Evolutionary conservation across 2,888 invertebrate genomes (phyloP), one percentile per base, ranked within the genome.

Genomic region (Drosophila quasianomalipes): DNA sequence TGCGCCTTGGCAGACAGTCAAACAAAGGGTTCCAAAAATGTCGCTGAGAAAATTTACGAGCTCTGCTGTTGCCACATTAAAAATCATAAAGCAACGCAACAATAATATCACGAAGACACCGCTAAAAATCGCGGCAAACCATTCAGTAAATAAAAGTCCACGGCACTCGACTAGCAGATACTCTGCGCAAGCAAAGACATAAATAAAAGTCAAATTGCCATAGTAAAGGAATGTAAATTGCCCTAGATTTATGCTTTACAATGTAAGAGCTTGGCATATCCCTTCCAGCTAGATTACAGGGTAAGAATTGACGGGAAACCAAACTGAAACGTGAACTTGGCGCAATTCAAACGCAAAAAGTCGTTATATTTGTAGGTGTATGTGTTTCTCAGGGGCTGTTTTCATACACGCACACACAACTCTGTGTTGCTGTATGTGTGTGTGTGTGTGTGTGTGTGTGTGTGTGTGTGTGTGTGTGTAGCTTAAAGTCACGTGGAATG

Each of bases 401-500:
- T 47, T 22, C 47, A 22, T 14, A 14, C 47, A 22, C 16, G 22
- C n/a, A 53, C n/a, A 19, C 16, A 31, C 30, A 53, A 7, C 22
- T 28, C 16, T n/a, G 9, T 44, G 35, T 33, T 49, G n/a, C 14
- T 31, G 22, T 4, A 0, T 26, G 28, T 54, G 44, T 51, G 10
- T 28, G n/a, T 16, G 30, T 4, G 0, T n/a, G n/a, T 19, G 28
- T 51, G 44, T 47, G 14, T 35, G n/a, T 61, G 33, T 52, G 49
- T 60, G 31, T 49, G 26, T 49, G 16, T 22, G 59, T 37, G 28
- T 49, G 22, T 53, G 53, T 62, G 52, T 55, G 28, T 41, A 54
- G 74, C 75, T 79, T 79, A 66, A 82, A 82, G 83, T 90, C 90
- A 90, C 85, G 78, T 85, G 80, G 78, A 83, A 85, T 80, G 88